Percentiles rank a stretch among this genome's conserved stretches.
phyloP scores from a whole-genome alignment of 1,140 invertebrate genomes.

The Tetragonula clypearis region DNA sequence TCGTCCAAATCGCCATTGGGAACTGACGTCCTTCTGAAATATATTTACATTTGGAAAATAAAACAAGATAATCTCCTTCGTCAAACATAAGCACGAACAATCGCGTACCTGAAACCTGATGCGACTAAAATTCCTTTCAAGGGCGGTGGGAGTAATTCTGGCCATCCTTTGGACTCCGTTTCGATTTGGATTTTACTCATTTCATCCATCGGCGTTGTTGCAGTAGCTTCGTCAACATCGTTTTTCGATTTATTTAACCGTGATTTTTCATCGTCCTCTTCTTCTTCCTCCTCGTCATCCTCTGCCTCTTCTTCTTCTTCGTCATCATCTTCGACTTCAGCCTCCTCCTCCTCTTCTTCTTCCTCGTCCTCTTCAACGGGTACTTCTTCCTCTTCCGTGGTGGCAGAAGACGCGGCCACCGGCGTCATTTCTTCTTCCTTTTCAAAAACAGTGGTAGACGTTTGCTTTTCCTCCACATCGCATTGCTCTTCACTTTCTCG shows the following conservation, averaged over 20 bases:
- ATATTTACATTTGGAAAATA: neutral
- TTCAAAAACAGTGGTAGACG: constrained; percentile 5
- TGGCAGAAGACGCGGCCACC: neutral
- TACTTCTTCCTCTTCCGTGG: constrained; percentile 44
- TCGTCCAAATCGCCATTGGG: constrained; percentile 69
- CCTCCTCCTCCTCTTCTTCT: constrained; percentile 66
- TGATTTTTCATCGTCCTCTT: constrained; percentile 59
- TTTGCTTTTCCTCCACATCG: constrained; percentile 11
- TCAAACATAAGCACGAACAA: constrained; percentile 26
- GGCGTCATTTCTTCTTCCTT: constrained; percentile 28
- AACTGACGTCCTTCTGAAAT: constrained; percentile 64
- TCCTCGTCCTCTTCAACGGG: constrained; percentile 58
- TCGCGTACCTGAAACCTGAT: constrained; percentile 79
- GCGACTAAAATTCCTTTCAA: constrained; percentile 82
- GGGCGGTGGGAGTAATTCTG: constrained; percentile 70
- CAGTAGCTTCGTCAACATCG: constrained; percentile 50
- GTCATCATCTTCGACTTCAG: constrained; percentile 64
- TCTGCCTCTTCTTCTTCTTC: constrained; percentile 53
- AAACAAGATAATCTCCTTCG: constrained; percentile 21
- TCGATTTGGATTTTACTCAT: constrained; percentile 22
- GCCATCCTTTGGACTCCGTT: constrained; percentile 55
- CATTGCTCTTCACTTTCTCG: constrained; percentile 51
- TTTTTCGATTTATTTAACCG: constrained; percentile 64
- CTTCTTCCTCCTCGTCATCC: constrained; percentile 68
- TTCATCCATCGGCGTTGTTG: constrained; percentile 7